Conservation (phyloP, 2,797 vertebrate species). For the Hirundo rustica region DNA sequence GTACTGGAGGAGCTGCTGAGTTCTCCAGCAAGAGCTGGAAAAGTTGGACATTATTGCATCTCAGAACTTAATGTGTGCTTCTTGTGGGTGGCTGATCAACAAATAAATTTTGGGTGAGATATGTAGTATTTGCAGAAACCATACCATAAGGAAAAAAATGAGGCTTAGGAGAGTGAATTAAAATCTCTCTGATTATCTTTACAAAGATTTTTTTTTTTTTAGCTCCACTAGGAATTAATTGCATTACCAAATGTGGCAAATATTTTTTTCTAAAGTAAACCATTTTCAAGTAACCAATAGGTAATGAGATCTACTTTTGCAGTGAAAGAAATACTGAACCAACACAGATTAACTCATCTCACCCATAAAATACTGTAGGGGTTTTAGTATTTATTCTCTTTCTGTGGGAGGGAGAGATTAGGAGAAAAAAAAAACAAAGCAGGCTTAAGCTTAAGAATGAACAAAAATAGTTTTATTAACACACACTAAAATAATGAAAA, state of each 20-base stretch:
- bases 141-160: background rate
- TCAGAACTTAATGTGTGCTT: constrained; percentile 29
- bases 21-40: constrained; percentile 40
- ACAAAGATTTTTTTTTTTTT: background rate
- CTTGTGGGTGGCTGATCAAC: background rate
- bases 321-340: background rate
- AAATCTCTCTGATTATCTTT: background rate
- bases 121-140: background rate
- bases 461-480: too few species aligned
- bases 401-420: too few species aligned
- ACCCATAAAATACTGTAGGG: background rate
- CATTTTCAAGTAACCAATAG: background rate
- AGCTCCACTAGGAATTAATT: background rate
- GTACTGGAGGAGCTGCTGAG: constrained; percentile 15
- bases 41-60: constrained; percentile 22
- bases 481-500: too few species aligned
- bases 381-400: too few species aligned
- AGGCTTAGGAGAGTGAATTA: background rate
- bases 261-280: background rate
- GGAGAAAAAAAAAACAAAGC: too few species aligned
- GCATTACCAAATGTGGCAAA: background rate
- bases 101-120: constrained; percentile 10
- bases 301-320: background rate
- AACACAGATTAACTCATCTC: background rate
- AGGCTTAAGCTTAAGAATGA: too few species aligned